Conservation (phyloP, 1,140 invertebrate species). For the Proales similis region DNA sequence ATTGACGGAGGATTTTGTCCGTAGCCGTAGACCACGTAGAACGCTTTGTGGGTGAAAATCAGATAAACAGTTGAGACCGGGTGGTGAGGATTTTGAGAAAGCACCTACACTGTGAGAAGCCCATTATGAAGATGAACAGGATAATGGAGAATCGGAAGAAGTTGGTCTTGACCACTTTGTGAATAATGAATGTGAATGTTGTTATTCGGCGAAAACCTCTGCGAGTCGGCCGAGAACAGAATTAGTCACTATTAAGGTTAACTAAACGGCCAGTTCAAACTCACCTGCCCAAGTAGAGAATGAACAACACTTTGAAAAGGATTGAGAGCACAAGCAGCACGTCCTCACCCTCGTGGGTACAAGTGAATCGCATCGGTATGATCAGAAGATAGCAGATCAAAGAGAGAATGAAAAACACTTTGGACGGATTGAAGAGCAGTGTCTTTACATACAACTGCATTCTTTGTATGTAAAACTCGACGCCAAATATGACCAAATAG, state of each 20-base stretch:
- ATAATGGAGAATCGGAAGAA: constrained; percentile 87
- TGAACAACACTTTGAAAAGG: constrained; percentile 16
- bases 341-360: constrained; percentile 1
- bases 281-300: constrained; percentile 93
- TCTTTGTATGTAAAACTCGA: constrained; percentile 31
- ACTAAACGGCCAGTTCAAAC: constrained; percentile 32
- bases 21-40: constrained; percentile 12
- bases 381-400: constrained; percentile 2
- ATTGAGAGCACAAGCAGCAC: constrained; percentile 3
- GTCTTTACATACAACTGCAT: constrained; percentile 10
- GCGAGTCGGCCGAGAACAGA: constrained; percentile 47
- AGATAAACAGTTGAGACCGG: too few relatives aligned
- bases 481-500: constrained; percentile 19
- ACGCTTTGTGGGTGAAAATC: neutral
- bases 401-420: constrained; percentile 33
- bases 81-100: too few relatives aligned
- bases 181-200: constrained; percentile 98
- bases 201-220: constrained; percentile 94
- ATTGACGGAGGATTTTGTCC: neutral
- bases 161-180: constrained; percentile 93
- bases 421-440: constrained; percentile 19
- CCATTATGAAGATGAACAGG: constrained; percentile 90
- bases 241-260: constrained; percentile 42
- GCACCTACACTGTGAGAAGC: constrained; percentile 81
- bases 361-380: constrained; percentile 29